phyloP scores from a whole-genome alignment of 2,888 invertebrate species.

The Lasioglossum marginatum region DNA sequence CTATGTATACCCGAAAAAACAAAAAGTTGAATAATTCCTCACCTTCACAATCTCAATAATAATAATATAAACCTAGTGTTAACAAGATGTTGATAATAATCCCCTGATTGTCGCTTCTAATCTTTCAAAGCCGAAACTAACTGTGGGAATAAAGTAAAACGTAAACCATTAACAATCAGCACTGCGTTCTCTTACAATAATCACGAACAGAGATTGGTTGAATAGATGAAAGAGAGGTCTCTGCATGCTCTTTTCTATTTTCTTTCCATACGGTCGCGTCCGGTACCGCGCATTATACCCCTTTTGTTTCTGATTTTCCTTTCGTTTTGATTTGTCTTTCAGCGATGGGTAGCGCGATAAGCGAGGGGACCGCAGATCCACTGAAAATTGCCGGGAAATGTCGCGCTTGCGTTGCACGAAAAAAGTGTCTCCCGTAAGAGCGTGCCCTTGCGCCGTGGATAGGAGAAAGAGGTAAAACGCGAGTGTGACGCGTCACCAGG shows the following conservation, averaged over 20 bases:
- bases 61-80: too few relatives aligned
- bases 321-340: conserved; percentile 77
- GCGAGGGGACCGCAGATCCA: conserved; percentile 66
- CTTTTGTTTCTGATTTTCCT: conserved; percentile 73
- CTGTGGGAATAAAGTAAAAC: neutral
- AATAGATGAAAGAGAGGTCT: neutral
- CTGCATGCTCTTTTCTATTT: neutral
- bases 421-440: conserved; percentile 65
- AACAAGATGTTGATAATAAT: neutral
- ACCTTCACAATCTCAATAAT: too few relatives aligned
- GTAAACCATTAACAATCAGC: neutral
- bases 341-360: conserved; percentile 79
- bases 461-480: conserved; percentile 2
- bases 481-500: neutral
- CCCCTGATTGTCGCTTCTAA: neutral
- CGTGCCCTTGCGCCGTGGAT: neutral
- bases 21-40: too few relatives aligned
- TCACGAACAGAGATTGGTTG: neutral
- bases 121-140: neutral
- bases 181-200: neutral
- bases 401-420: conserved; percentile 67
- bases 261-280: neutral
- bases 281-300: conserved; percentile 16
- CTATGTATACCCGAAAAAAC: too few relatives aligned
- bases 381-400: conserved; percentile 67